phyloP scores from a whole-genome alignment of 2,888 invertebrate species.

The Scaptomyza caliginosa region DNA sequence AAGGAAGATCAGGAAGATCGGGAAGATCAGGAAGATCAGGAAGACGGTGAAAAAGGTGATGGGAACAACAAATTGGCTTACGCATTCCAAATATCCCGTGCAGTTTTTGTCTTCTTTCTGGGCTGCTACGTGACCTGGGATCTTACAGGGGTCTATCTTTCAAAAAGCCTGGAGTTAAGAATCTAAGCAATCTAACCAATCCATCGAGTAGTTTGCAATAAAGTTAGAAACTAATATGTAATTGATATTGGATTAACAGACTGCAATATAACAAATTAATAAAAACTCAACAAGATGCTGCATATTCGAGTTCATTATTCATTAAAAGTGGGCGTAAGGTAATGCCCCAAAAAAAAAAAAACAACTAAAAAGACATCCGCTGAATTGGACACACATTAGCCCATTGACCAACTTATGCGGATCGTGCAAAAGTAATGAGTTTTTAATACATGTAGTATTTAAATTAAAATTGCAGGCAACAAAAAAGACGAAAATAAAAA shows the following conservation, averaged over 20 bases:
- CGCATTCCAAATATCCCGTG: constrained; percentile 17
- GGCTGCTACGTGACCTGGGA: constrained; percentile 31
- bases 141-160: constrained; percentile 17
- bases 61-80: neutral
- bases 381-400: constrained; percentile 59
- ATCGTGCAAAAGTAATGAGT: constrained; percentile 65
- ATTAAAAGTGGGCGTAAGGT: constrained; percentile 31
- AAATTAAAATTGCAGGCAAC: constrained; percentile 63
- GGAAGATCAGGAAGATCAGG: neutral
- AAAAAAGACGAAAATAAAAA: constrained; percentile 57
- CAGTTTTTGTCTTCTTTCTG: constrained; percentile 18
- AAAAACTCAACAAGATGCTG: neutral
- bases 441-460: constrained; percentile 78
- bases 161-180: constrained; percentile 12
- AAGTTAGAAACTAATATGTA: neutral
- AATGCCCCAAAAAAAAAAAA: neutral
- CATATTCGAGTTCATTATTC: neutral
- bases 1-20: neutral
- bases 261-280: neutral
- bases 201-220: too few relatives aligned
- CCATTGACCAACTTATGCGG: constrained; percentile 71
- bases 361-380: constrained; percentile 52
- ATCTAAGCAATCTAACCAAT: neutral
- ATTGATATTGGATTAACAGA: neutral
- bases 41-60: neutral